Evolutionary conservation across 2,113 vertebrate species (phyloP).

Genomic region (Hymenochirus boettgeri): DNA sequence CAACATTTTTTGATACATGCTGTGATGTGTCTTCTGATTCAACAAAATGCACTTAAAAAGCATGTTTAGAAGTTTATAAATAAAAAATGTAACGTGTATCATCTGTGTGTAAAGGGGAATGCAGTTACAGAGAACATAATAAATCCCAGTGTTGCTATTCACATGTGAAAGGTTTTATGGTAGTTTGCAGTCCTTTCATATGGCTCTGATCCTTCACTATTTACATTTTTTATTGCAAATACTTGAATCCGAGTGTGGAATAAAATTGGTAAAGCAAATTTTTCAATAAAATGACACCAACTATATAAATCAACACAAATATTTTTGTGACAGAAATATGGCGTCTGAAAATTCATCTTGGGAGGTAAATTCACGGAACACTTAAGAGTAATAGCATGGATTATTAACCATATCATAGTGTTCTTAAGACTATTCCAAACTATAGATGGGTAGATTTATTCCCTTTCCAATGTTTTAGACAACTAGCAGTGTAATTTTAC

Average conservation of each 20-base stretch:
- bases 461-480: no score
- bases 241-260: constrained; percentile 15
- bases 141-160: constrained; percentile 5
- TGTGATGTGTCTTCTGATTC: no score
- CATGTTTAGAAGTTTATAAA: not conserved
- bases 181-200: not conserved
- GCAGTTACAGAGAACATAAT: constrained; percentile 1
- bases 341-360: constrained; percentile 20
- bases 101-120: not conserved
- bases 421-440: not conserved
- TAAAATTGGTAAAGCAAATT: constrained; percentile 14
- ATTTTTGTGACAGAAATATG: constrained; percentile 19
- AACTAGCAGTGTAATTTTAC: no score
- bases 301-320: constrained; percentile 34
- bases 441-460: not conserved
- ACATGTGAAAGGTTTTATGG: not conserved
- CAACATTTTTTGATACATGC: no score
- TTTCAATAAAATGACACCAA: constrained; percentile 9
- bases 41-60: no score
- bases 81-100: not conserved
- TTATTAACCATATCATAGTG: not conserved
- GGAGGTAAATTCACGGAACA: constrained; percentile 28
- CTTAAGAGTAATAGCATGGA: constrained; percentile 17
- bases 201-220: constrained; percentile 11
- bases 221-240: constrained; percentile 20